Conservation (phyloP, 2,113 vertebrate genomes). For the Gallinago paraguaiae region DNA sequence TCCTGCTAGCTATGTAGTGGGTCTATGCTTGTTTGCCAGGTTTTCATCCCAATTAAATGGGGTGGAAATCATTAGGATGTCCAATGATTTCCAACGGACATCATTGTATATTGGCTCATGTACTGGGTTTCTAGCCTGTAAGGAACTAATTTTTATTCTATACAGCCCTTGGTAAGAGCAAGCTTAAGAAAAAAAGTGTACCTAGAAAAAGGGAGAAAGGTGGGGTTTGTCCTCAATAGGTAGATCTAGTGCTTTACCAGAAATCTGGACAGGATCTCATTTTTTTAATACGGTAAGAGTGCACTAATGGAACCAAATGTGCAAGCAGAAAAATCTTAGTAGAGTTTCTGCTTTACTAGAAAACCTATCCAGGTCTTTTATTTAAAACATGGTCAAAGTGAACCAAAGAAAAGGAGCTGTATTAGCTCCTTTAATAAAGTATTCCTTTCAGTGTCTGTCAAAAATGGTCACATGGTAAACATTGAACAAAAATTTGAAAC, state of each 20-base stretch:
- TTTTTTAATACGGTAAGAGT: background rate
- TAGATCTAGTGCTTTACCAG: background rate
- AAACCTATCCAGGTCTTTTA: background rate
- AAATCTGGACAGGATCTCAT: background rate
- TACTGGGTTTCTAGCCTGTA: background rate
- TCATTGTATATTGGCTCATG: background rate
- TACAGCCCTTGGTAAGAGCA: background rate
- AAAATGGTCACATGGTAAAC: conserved; percentile 30
- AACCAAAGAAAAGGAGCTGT: background rate
- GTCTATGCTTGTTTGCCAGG: fast-evolving
- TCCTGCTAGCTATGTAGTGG: background rate
- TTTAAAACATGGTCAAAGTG: background rate
- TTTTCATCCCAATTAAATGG: background rate
- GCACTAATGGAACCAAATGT: background rate
- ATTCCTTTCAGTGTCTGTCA: conserved; percentile 7
- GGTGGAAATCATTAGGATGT: too few relatives aligned
- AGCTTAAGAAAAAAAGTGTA: background rate
- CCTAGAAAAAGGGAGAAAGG: background rate
- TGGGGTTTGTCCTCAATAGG: background rate
- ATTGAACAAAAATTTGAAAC: conserved; percentile 44
- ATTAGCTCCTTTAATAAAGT: background rate
- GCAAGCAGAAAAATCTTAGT: background rate
- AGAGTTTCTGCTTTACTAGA: background rate
- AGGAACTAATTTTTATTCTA: background rate
- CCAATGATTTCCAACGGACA: too few relatives aligned